Percentiles rank a stretch among this genome's conserved stretches.
Evolutionary conservation across 2,888 invertebrate species (phyloP).

Genomic region (Hedya salicella): DNA sequence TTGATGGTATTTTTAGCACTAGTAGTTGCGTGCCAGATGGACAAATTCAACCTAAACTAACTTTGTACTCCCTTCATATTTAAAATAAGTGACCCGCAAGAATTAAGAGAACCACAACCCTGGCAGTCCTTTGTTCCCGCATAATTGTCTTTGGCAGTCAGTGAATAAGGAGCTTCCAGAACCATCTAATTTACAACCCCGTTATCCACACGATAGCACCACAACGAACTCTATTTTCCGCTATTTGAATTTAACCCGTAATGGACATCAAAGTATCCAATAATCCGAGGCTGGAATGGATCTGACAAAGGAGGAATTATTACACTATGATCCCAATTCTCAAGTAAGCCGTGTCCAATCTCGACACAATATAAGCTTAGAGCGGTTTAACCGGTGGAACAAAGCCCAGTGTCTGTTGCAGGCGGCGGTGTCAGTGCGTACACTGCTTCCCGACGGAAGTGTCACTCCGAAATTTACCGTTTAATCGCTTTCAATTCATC

Average conservation of each 20-base stretch:
- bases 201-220: constrained; percentile 37
- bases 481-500: no score
- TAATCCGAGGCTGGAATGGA: constrained; percentile 35
- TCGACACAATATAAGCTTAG: constrained; percentile 27
- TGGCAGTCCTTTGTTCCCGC: neutral
- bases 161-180: constrained; percentile 20
- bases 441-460: constrained; percentile 9
- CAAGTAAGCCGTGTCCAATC: constrained; percentile 36
- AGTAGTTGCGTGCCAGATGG: no score
- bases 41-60: no score
- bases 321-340: constrained; percentile 41
- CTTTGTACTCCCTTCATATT: no score
- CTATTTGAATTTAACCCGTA: constrained; percentile 41
- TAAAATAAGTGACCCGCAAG: neutral
- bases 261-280: constrained; percentile 44
- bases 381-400: constrained; percentile 33
- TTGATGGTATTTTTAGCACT: no score
- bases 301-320: constrained; percentile 43
- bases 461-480: neutral
- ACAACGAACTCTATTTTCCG: constrained; percentile 41
- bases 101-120: neutral
- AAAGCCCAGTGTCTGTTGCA: constrained; percentile 38
- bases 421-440: constrained; percentile 1
- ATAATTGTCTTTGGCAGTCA: constrained; percentile 35
- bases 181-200: constrained; percentile 30